These are phyloP conservation scores for Porites evermanni DNA, from an alignment of 92 coral and sea anemone species.

Conservation along the genomic window DNA sequence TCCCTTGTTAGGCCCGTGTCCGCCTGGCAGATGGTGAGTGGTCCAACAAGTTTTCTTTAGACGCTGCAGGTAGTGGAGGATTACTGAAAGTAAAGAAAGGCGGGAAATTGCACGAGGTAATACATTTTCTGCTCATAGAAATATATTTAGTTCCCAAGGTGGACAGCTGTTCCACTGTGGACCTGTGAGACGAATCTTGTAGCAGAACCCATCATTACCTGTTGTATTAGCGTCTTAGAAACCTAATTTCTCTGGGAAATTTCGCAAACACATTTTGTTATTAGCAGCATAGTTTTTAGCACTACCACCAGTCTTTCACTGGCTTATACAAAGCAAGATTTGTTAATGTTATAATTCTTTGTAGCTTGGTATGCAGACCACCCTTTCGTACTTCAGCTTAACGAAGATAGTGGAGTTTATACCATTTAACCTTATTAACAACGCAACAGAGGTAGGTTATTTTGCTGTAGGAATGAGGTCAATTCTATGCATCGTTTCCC, in stretches of 20 bases:
- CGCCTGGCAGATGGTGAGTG: conserved; percentile 81
- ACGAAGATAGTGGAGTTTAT: conserved; percentile 96
- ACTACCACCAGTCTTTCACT: too few species aligned
- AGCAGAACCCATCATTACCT: too few species aligned
- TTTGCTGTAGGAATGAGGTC: too few species aligned
- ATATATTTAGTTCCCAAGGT: too few species aligned
- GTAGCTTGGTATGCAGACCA: conserved; percentile 93
- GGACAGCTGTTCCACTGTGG: too few species aligned
- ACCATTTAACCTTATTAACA: conserved; percentile 86
- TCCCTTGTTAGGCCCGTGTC: conserved; percentile 68
- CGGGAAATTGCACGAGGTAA: conserved; percentile 85
- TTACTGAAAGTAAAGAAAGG: conserved; percentile 74
- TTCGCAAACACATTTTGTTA: too few species aligned
- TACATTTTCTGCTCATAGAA: neutral
- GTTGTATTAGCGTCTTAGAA: too few species aligned
- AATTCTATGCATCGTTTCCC: too few species aligned
- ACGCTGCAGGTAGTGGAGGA: conserved; percentile 97
- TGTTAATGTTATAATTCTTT: neutral
- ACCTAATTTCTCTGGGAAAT: too few species aligned
- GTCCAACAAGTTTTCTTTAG: conserved; percentile 93
- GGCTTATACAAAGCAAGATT: too few species aligned
- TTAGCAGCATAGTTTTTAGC: too few species aligned
- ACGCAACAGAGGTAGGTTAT: conserved; percentile 78
- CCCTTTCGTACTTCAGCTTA: conserved; percentile 94
- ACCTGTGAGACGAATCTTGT: too few species aligned